A percentile compares a stretch with the other conserved stretches of the same genome.
phyloP scores from a whole-genome alignment of 2,113 vertebrate genomes.

The Athene cunicularia region DNA sequence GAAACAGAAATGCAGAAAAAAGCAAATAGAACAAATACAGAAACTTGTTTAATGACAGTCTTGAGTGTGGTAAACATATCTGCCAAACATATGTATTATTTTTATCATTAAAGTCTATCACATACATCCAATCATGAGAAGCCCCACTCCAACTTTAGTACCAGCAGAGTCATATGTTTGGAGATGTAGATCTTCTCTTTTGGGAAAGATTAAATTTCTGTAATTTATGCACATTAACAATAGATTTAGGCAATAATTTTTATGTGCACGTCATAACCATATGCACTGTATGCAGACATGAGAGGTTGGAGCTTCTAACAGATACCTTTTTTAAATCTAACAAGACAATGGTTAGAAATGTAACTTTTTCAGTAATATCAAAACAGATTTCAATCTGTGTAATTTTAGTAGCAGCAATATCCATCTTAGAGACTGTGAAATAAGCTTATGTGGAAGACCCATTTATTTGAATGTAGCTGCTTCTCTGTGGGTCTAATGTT shows the following conservation, averaged over 20 bases:
- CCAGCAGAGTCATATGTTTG: not conserved
- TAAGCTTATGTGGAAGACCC: not conserved
- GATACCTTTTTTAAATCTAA: not conserved
- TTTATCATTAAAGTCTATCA: not conserved
- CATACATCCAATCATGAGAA: not conserved
- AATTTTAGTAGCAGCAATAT: not conserved
- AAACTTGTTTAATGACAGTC: not conserved
- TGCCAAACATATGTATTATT: not conserved
- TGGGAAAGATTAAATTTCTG: not conserved
- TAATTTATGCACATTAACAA: not conserved
- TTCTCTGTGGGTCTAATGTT: not conserved
- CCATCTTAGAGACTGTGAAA: not conserved
- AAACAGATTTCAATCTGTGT: not conserved
- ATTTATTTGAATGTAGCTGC: not conserved
- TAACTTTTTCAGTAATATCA: not conserved
- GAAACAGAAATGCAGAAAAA: not conserved
- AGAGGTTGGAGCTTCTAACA: not conserved
- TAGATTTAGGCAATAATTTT: not conserved
- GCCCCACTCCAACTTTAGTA: not conserved
- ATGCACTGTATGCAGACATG: not conserved
- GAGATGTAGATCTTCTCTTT: not conserved
- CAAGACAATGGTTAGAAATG: not conserved
- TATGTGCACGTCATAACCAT: not conserved
- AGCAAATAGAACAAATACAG: not conserved
- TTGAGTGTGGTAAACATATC: not conserved